Conservation (phyloP, 2,888 invertebrate genomes). For the Galerucella pusilla region DNA sequence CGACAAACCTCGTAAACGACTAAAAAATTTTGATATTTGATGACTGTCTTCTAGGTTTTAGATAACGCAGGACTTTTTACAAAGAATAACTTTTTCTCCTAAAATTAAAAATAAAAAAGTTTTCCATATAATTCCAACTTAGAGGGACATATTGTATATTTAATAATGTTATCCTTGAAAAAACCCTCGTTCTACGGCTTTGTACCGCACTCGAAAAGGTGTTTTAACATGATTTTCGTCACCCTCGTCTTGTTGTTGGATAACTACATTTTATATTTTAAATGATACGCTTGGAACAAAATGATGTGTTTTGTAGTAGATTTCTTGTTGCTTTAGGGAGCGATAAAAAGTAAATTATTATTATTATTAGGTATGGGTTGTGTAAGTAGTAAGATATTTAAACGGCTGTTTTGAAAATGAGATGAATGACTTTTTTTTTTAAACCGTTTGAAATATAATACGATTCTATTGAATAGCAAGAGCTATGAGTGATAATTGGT, state of each 20-base stretch:
- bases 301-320: neutral
- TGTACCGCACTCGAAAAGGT: neutral
- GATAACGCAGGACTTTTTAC: no score
- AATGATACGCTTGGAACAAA: neutral
- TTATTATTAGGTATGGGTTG: slow-evolving; percentile 1
- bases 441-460: neutral
- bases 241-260: neutral
- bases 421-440: no score
- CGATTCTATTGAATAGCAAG: neutral
- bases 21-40: no score
- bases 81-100: no score
- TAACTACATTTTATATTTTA: neutral
- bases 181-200: neutral
- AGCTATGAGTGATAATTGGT: no score
- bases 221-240: neutral
- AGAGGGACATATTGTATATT: no score
- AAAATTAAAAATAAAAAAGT: no score
- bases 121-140: no score
- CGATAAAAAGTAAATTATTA: neutral
- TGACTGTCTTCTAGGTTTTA: no score
- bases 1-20: no score
- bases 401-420: no score
- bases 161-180: no score
- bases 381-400: neutral
- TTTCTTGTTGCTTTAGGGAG: neutral